These are phyloP conservation scores for Catocala nupta DNA, from an alignment of 2,888 invertebrate genomes.

Conservation along the genomic window DNA sequence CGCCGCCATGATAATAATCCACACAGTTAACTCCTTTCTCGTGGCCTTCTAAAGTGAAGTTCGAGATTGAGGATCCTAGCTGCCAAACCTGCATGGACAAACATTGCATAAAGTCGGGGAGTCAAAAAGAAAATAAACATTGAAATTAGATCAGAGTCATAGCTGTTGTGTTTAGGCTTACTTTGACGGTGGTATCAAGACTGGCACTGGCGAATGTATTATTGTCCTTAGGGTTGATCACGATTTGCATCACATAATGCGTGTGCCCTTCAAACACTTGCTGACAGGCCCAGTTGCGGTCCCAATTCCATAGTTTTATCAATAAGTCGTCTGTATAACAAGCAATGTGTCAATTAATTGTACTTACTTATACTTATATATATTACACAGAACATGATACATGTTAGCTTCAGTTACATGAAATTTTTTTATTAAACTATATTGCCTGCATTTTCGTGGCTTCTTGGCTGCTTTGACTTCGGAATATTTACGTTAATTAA, in stretches of 20 bases:
- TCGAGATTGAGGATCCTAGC: conserved; percentile 98
- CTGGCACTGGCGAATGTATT: conserved; percentile 99
- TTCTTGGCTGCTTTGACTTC: too few relatives aligned
- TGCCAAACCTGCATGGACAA: conserved; percentile 93
- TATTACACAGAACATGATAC: too few relatives aligned
- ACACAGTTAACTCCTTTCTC: conserved; percentile 99
- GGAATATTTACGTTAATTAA: too few relatives aligned
- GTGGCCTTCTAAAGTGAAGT: conserved; percentile 99
- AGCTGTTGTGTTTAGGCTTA: conserved; percentile 34
- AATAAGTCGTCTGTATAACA: conserved; percentile 95
- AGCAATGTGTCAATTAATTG: background rate
- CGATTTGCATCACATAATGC: conserved; percentile 99
- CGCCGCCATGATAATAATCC: conserved; percentile 99
- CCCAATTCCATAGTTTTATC: conserved; percentile 99
- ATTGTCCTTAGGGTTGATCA: conserved; percentile 99
- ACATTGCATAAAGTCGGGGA: background rate
- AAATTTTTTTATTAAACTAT: too few relatives aligned
- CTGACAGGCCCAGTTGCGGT: conserved; percentile 98
- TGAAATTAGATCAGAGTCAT: too few relatives aligned
- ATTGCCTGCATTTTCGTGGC: too few relatives aligned
- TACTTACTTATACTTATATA: background rate
- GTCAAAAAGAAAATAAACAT: too few relatives aligned
- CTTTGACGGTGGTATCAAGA: conserved; percentile 97
- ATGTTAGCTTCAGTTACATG: too few relatives aligned
- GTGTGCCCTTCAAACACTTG: conserved; percentile 99